Evolutionary conservation across 2,888 invertebrate species (phyloP).

Genomic region (Volucella zonaria): DNA sequence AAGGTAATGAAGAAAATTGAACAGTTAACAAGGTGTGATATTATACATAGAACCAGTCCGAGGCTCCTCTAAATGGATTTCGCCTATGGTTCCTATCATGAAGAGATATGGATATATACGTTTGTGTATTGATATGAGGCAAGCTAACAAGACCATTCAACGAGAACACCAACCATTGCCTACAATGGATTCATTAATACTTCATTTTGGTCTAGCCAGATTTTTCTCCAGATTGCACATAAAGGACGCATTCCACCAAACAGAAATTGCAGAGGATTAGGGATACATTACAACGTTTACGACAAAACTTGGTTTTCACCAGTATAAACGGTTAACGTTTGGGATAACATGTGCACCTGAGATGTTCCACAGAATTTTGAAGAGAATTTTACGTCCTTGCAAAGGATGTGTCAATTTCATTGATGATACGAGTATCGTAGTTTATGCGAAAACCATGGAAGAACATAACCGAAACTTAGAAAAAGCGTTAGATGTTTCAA

Average conservation of each 20-base stretch:
- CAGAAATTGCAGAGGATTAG: slow-evolving; percentile 74
- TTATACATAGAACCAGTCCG: not conserved
- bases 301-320: slow-evolving; percentile 75
- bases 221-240: slow-evolving; percentile 77
- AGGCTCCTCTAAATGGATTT: not conserved
- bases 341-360: slow-evolving; percentile 76
- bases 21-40: not conserved
- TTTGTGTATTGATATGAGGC: no score
- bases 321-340: slow-evolving; percentile 76
- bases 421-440: slow-evolving; percentile 80
- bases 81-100: no score
- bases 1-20: no score
- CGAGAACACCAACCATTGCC: no score
- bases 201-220: slow-evolving; percentile 47
- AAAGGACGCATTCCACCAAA: slow-evolving; percentile 79
- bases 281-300: slow-evolving; percentile 45
- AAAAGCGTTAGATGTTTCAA: not conserved
- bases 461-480: not conserved
- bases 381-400: slow-evolving; percentile 74
- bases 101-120: no score
- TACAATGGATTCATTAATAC: slow-evolving; percentile 37
- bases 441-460: slow-evolving; percentile 2
- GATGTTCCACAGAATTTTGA: slow-evolving; percentile 81
- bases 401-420: slow-evolving; percentile 78
- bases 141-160: no score